These are phyloP conservation scores for Perognathus longimembris DNA, from an alignment of 2,113 vertebrate genomes.

Conservation along the genomic window DNA sequence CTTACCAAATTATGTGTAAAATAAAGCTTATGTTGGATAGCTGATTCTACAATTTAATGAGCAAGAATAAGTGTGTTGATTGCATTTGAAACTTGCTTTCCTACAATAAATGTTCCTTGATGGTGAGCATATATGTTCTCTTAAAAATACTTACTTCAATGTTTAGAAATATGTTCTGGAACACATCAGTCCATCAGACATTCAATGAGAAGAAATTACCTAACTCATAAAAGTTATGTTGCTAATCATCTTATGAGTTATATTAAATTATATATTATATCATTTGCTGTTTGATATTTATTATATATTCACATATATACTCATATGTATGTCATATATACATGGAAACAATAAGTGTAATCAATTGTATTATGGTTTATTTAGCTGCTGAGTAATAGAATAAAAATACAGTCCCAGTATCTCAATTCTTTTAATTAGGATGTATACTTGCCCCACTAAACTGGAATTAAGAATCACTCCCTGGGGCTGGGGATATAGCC, in stretches of 20 bases:
- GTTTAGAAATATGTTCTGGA: background rate
- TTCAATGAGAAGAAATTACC: background rate
- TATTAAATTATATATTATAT: no score
- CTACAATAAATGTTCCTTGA: background rate
- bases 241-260: background rate
- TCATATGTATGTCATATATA: no score
- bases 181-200: background rate
- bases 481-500: no score
- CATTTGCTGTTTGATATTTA: no score
- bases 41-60: background rate
- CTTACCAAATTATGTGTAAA: background rate
- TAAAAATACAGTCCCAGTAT: background rate
- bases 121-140: background rate
- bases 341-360: background rate
- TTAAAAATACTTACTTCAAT: constrained; percentile 12
- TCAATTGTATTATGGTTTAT: background rate
- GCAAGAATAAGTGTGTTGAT: background rate
- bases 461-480: background rate
- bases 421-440: background rate
- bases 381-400: background rate
- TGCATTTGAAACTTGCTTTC: background rate
- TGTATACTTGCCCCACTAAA: background rate
- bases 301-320: no score
- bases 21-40: background rate
- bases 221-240: background rate